Evolutionary conservation across 2,888 invertebrate species (phyloP), one percentile per base, ranked within the genome.

Genomic region (Lasioglossum calceatum): DNA sequence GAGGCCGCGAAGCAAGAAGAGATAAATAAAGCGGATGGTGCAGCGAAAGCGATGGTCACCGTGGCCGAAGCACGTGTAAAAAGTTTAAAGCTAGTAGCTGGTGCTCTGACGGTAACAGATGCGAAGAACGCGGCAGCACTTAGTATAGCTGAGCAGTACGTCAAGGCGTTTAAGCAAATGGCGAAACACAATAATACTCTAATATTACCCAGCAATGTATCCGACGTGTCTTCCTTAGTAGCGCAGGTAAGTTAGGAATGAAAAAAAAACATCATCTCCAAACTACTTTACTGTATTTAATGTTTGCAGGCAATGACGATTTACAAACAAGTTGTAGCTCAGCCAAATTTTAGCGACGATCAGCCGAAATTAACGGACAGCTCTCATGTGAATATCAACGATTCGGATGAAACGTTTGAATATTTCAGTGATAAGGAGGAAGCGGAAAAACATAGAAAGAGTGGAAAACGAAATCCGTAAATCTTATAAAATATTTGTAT

Each of bases 1-100:
- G 99, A 99, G 97, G 99, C 99, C 64, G 98, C 98, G 92, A 97
- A 98, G 91, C 97, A 98, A 93, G 99, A 99, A 95, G 98, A 98
- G 94, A 98, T 99, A 87, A 99, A 99, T 95, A 97, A 98, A 95
- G 99, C 99, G 1, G 96, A 96, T 84, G 99, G 99, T 95, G 98
- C 99, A 95, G 99, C 99, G 0, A 97, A 98, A 86, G 99, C 99
- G 1, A 97, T 99, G 95, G 94, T 99, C 27, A 97, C 98, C 0
- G 97, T 98, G n/a, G 99, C 99, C 0, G 97, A 98, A 93, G 99
- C 99, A 7, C 96, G 99, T 92, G 98, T 99, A 0, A 96, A 97
- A 79, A 98, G 99, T 7, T 96, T 99, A 47, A 96, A 96, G 92
- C 95, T 98, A 8, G 96, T 99, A 27, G 98, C 98, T 0, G 95